Base-by-base conservation (phyloP, 2,797 vertebrate species). In the Myotis findleyi region DNA sequence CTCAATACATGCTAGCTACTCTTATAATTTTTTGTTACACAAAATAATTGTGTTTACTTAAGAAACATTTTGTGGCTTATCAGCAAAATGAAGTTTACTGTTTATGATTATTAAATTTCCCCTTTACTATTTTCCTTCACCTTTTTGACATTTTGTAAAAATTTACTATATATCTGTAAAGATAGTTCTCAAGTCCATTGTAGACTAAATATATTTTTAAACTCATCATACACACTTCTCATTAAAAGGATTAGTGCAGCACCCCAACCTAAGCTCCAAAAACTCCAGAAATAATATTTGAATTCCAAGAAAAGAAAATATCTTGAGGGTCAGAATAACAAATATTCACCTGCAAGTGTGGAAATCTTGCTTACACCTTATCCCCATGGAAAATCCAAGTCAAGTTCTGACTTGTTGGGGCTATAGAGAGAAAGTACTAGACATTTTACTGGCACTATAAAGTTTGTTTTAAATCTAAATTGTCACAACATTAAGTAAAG, bases 391-490 rank as follows among this genome's bases (percentile, higher is more conserved):
- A 96, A 90, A 82, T 77, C 75, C 77, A 82, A 88, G 82, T 94
- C 93, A 96, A 92, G 84, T 86, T 87, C 89, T 82, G 75, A 90
- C 75, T 89, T 93, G 59, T 83, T 81, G 33, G 25, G n/a, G 38
- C 23, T 8, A 2, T 27, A 85, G 71, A 91, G 62, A 84, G 36
- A 88, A 94, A 95, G 81, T 84, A 82, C 47, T 47, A 90, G 75
- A 73, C 25, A 14, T 7, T 36, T 27, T 77, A 72, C 20, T 69
- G 55, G 11, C 2, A 23, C 18, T 57, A 0, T 47, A 13, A 80
- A 51, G 36, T 79, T 89, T 93, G 66, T 88, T 95, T 93, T 55
- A 93, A 94, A 90, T 92, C 64, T 83, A 72, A 80, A 87, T 95
- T 80, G 44, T 95, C n/a, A 83, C 13, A 55, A 53, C 14, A 59